These are phyloP conservation scores for Nibea albiflora DNA, from an alignment of 2,113 vertebrate genomes.

Conservation along the genomic window DNA sequence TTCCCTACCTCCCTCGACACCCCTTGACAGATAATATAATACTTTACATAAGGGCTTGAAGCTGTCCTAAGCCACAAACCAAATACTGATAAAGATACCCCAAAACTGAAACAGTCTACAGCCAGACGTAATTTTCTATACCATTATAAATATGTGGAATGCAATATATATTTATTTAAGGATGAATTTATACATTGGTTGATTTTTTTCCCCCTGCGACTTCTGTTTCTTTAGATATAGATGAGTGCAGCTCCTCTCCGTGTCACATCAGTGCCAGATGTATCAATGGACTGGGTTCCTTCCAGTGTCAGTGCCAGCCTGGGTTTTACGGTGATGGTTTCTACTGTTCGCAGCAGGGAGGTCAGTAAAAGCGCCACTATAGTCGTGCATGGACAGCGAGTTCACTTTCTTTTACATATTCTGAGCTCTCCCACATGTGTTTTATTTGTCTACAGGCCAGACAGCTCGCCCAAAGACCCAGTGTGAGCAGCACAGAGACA, in stretches of 20 bases:
- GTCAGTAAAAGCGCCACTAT: slow-evolving; percentile 71
- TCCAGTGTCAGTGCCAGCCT: slow-evolving; percentile 87
- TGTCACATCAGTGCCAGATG: slow-evolving; percentile 88
- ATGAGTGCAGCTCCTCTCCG: slow-evolving; percentile 87
- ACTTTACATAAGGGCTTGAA: background rate
- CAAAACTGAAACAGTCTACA: background rate
- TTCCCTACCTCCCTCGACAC: slow-evolving; percentile 3
- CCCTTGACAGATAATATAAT: background rate
- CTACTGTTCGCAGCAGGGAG: slow-evolving; percentile 81
- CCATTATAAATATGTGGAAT: background rate
- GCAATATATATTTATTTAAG: background rate
- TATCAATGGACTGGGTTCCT: slow-evolving; percentile 87
- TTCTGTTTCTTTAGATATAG: slow-evolving; percentile 76
- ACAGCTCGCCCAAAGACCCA: slow-evolving; percentile 73
- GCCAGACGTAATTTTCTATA: background rate
- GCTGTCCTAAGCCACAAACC: background rate
- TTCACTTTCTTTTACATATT: background rate
- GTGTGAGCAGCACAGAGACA: slow-evolving; percentile 84
- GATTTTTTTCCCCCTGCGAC: too few species aligned
- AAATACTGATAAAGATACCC: slow-evolving; percentile 6
- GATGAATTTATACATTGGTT: background rate
- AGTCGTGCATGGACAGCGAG: background rate
- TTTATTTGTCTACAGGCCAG: slow-evolving; percentile 68
- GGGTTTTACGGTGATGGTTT: slow-evolving; percentile 89
- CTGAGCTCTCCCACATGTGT: too few species aligned